Evolutionary conservation across 1,140 invertebrate genomes (phyloP).

Genomic region (Pseudomyrmex dendroicus): DNA sequence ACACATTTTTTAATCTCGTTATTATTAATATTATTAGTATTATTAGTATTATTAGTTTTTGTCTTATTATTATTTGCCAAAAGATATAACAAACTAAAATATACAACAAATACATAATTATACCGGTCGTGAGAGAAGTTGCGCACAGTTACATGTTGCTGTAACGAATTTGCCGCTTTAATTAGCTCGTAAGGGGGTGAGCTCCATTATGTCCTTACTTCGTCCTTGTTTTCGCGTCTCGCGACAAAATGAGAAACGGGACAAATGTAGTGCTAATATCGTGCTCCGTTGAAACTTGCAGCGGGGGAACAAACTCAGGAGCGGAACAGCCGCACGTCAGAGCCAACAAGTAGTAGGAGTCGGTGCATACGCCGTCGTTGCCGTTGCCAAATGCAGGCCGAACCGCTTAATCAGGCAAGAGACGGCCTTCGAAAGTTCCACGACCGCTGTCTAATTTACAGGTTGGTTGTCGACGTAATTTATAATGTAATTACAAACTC

Average conservation of each 20-base stretch:
- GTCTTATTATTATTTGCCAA: background rate
- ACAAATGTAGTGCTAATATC: constrained; percentile 54
- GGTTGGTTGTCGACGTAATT: constrained; percentile 32
- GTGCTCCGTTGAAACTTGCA: constrained; percentile 48
- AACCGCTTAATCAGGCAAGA: constrained; percentile 70
- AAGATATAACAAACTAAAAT: background rate
- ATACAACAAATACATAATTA: constrained; percentile 26
- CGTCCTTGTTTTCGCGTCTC: constrained; percentile 41
- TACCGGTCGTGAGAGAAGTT: background rate
- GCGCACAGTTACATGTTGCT: constrained; percentile 6
- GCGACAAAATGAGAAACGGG: constrained; percentile 53
- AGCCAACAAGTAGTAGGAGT: constrained; percentile 67
- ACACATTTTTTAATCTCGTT: background rate
- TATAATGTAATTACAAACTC: constrained; percentile 34
- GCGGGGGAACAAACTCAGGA: constrained; percentile 27
- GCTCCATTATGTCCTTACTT: constrained; percentile 55
- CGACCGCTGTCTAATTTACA: constrained; percentile 52
- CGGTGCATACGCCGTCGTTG: constrained; percentile 45
- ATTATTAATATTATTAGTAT: too few species aligned
- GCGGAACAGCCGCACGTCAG: constrained; percentile 36
- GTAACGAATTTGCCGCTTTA: constrained; percentile 59
- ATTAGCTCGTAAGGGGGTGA: constrained; percentile 47
- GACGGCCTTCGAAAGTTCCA: constrained; percentile 58
- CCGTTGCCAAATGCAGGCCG: constrained; percentile 69
- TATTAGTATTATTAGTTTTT: too few species aligned